Percentiles rank a stretch among this genome's conserved stretches.
Conservation (phyloP, 1,140 invertebrate species). For the Drosophila ficusphila region DNA sequence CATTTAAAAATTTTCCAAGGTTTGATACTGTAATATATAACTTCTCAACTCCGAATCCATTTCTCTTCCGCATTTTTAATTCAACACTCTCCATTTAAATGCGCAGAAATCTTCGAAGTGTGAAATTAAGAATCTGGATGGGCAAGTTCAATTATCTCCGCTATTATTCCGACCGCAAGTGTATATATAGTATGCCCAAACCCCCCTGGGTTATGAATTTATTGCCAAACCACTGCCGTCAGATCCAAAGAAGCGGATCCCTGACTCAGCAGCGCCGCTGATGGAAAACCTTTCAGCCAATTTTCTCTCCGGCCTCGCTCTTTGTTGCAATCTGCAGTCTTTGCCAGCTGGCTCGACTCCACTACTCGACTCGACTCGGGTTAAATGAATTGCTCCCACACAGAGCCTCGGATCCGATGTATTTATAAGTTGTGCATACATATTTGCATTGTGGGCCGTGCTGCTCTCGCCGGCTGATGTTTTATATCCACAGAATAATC, state of each 20-base stretch:
- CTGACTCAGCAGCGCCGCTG: conserved; percentile 36
- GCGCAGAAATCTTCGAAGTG: not conserved
- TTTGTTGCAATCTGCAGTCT: conserved; percentile 35
- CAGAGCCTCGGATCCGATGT: conserved; percentile 40
- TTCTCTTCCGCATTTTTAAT: not conserved
- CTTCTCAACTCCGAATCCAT: not conserved
- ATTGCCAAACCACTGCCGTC: conserved; percentile 19
- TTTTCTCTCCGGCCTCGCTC: conserved; percentile 36
- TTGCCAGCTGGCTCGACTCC: conserved; percentile 32
- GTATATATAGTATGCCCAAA: conserved; percentile 1
- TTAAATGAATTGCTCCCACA: conserved; percentile 60
- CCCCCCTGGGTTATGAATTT: conserved; percentile 39
- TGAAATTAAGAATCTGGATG: not conserved
- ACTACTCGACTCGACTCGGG: conserved; percentile 34
- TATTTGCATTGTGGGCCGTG: conserved; percentile 50
- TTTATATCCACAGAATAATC: conserved; percentile 32
- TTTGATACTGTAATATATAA: too few species aligned
- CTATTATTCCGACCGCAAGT: conserved; percentile 7
- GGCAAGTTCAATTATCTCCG: not conserved
- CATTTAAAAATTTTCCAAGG: too few species aligned
- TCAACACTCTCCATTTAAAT: not conserved
- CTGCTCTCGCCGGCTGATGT: conserved; percentile 8
- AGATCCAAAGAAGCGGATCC: conserved; percentile 22
- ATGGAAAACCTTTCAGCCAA: conserved; percentile 39
- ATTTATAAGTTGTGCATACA: conserved; percentile 43